Percentiles rank a stretch among this genome's conserved stretches.
phyloP scores from a whole-genome alignment of 2,797 vertebrate genomes.

The Diceros bicornis region DNA sequence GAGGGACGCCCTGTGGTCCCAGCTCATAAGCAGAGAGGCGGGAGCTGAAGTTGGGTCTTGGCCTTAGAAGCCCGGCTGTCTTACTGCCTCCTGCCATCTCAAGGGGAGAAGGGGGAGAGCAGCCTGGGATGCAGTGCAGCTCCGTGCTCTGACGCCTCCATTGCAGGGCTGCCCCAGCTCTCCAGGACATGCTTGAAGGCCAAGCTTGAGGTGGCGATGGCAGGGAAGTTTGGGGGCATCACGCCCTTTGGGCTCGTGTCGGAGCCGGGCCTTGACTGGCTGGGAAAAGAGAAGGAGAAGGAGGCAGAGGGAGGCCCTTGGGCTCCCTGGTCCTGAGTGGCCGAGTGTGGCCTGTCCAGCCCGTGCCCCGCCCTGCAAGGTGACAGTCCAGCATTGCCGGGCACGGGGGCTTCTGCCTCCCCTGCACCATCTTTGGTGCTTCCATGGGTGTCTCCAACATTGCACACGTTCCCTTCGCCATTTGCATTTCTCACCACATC shows the following conservation, averaged over 20 bases:
- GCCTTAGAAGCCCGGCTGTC: background rate
- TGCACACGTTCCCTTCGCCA: accelerated
- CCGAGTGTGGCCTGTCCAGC: background rate
- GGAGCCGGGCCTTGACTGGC: accelerated
- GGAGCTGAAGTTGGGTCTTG: background rate
- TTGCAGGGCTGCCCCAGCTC: too few relatives aligned
- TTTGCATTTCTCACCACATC: background rate
- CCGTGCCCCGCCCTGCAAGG: background rate
- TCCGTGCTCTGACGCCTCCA: too few relatives aligned
- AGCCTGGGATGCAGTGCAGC: accelerated
- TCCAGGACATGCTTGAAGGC: background rate
- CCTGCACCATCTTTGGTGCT: background rate
- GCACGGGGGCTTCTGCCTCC: accelerated
- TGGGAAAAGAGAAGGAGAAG: background rate
- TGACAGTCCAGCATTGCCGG: accelerated
- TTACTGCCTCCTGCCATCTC: background rate
- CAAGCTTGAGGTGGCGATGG: background rate
- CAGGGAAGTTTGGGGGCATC: background rate
- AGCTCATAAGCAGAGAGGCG: background rate
- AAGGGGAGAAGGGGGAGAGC: too few relatives aligned
- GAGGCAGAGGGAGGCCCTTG: background rate
- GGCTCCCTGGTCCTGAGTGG: background rate
- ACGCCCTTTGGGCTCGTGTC: accelerated
- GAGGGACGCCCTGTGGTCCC: background rate
- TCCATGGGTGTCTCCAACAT: accelerated